Conservation (phyloP, 2,888 invertebrate genomes). For the Coecobrya sp. region DNA sequence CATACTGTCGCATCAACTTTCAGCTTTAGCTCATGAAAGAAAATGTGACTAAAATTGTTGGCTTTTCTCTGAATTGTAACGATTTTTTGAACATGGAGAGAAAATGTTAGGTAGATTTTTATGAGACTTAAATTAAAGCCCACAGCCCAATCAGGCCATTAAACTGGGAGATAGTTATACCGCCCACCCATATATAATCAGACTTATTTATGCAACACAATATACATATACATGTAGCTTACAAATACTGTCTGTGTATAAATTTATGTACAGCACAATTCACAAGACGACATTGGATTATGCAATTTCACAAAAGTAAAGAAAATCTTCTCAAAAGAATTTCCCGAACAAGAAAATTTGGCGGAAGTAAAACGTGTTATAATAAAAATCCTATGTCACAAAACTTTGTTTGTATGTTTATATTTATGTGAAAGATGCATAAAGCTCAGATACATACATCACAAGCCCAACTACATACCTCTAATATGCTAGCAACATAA, state of each 20-base stretch:
- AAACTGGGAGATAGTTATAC: neutral
- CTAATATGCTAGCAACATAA: neutral
- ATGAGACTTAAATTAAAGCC: neutral
- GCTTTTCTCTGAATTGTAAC: conserved; percentile 47
- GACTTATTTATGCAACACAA: neutral
- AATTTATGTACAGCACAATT: neutral
- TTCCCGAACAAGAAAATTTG: conserved; percentile 5
- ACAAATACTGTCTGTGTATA: neutral
- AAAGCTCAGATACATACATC: neutral
- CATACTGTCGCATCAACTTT: conserved; percentile 39
- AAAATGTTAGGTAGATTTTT: neutral
- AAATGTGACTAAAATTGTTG: conserved; percentile 45
- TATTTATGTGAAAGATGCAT: neutral
- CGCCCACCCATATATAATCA: neutral
- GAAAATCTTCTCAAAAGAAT: neutral
- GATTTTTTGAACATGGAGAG: neutral
- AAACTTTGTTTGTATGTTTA: neutral
- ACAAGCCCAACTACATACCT: neutral
- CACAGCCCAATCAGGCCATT: neutral
- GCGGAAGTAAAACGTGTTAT: conserved; percentile 26
- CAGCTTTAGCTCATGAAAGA: neutral
- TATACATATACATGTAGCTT: neutral
- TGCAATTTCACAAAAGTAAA: neutral
- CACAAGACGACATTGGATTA: neutral
- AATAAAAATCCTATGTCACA: neutral